Evolutionary conservation across 2,888 invertebrate genomes (phyloP), one percentile per base, ranked within the genome.

Genomic region (Agrotis exclamationis): DNA sequence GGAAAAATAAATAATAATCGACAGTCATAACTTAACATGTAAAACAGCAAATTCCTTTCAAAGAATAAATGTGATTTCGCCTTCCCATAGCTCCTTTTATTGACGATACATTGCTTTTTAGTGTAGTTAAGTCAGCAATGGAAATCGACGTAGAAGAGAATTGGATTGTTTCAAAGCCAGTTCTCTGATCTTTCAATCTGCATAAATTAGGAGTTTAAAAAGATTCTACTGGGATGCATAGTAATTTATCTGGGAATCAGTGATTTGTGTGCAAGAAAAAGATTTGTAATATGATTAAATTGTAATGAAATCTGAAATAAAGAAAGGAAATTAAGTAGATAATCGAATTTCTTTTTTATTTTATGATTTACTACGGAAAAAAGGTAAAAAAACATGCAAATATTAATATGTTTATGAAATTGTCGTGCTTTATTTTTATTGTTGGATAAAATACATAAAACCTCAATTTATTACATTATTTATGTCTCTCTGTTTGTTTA

Each of bases 171-270:
- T 63, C 65, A 62, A 60, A 56, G 51, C 64, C 65, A 48, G 44
- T 39, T 50, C 67, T 64, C 72, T 76, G 85, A 84, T 85, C 85
- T 76, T 75, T 80, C 76, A 63, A 81, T 84, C 59, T 79, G 76
- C 79, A 84, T 83, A 60, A 68, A 81, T 85, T 81, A 75, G 63
- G 20, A 33, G 50, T 69, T 70, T 16, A 50, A 44, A 60, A 33
- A 56, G 53, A 20, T 78, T 66, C 24, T 45, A 14, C 57, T 48
- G 20, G 56, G 47, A 16, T 62, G 48, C 44, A 71, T 66, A 22
- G 44, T 53, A 57, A 69, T 65, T 62, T 64, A 39, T 63, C 50
- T 56, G 13, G 14, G 24, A 45, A 58, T 59, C 59, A 59, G 48
- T 57, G 28, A 53, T 56, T 65, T 80, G 18, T 66, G 44, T 14